Evolutionary conservation across 2,113 vertebrate species (phyloP).

Genomic region (Lethenteron reissneri): DNA sequence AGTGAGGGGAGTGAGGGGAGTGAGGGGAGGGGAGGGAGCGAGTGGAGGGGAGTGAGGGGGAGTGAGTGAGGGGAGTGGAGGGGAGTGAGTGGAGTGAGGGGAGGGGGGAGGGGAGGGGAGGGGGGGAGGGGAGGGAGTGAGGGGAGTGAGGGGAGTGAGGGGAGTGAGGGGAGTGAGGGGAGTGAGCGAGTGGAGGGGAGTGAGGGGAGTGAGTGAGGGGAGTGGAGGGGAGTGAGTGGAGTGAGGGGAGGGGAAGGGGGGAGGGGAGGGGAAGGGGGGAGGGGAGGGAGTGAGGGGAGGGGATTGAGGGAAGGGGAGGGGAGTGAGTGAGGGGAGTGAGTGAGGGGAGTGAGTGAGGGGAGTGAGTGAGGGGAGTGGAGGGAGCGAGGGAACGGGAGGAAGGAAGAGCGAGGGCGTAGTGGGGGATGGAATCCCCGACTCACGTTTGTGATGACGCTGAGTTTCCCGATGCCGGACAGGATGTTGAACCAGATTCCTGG

Average conservation of each 20-base stretch:
- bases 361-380: not conserved
- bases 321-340: not conserved
- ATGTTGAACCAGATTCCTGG: conserved; percentile 97
- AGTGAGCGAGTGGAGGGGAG: too few species aligned
- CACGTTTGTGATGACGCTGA: conserved; percentile 95
- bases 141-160: too few species aligned
- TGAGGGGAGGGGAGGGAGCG: too few species aligned
- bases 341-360: not conserved
- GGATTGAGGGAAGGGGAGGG: not conserved
- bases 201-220: not conserved
- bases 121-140: too few species aligned
- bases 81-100: too few species aligned
- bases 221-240: not conserved
- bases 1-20: too few species aligned
- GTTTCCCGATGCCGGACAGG: conserved; percentile 77
- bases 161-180: too few species aligned
- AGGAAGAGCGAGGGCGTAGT: not conserved
- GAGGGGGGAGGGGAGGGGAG: too few species aligned
- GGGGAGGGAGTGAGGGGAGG: too few species aligned
- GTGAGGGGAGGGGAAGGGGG: not conserved
- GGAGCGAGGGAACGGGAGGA: not conserved
- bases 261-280: too few species aligned
- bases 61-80: too few species aligned
- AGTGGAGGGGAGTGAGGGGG: too few species aligned
- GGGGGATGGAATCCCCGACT: conserved; percentile 18